These are phyloP conservation scores for Pachyseris speciosa DNA, from an alignment of 64 coral and sea anemone genomes.

Conservation along the genomic window DNA sequence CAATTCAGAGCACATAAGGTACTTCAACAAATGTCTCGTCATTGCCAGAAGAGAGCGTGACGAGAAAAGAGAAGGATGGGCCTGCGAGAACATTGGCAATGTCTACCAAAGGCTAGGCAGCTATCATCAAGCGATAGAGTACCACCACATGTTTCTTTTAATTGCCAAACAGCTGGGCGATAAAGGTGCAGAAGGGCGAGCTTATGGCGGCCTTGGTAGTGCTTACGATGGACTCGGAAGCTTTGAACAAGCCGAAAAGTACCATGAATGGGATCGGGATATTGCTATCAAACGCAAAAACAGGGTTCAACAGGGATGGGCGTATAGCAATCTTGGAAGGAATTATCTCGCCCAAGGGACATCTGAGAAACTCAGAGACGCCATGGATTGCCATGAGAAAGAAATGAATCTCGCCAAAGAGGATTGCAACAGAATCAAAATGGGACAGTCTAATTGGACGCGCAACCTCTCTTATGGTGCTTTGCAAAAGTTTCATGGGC, in stretches of 20 bases:
- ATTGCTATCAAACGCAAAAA: background rate
- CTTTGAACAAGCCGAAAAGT: background rate
- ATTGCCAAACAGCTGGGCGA: background rate
- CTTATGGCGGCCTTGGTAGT: background rate
- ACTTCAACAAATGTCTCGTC: background rate
- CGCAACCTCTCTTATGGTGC: too few species aligned
- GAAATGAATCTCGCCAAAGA: too few species aligned
- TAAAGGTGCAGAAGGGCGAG: background rate
- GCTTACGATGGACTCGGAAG: too few species aligned
- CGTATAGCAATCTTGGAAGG: background rate
- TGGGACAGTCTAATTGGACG: too few species aligned
- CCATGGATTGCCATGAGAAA: too few species aligned
- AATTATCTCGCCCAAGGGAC: background rate
- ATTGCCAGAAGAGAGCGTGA: background rate
- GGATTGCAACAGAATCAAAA: too few species aligned
- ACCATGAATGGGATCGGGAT: background rate
- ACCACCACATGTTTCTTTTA: background rate
- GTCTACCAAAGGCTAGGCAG: background rate
- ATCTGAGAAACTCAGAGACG: background rate
- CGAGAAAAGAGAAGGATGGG: background rate
- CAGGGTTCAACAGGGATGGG: background rate
- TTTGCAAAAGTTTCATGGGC: too few species aligned
- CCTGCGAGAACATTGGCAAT: background rate
- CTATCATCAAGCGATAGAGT: background rate
- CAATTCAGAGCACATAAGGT: background rate